Evolutionary conservation across 1,140 invertebrate genomes (phyloP).

Genomic region (Conus ventricosus): DNA sequence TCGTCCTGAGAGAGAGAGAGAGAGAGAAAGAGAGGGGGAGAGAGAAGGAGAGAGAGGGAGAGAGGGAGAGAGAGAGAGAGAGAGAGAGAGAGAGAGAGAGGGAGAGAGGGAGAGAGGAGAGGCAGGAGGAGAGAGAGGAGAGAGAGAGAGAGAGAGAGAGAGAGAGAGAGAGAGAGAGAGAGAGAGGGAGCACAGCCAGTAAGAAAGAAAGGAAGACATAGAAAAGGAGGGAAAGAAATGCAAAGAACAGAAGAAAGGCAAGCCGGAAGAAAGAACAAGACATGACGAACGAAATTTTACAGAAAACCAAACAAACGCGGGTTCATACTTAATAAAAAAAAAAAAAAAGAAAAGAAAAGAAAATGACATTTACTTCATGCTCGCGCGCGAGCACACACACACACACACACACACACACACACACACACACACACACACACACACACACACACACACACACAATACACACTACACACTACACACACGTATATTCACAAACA

Average conservation of each 20-base stretch:
- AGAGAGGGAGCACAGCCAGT: neutral
- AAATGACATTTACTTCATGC: neutral
- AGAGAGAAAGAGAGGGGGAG: neutral
- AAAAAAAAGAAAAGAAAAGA: neutral
- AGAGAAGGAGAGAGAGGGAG: neutral
- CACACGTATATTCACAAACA: too few species aligned
- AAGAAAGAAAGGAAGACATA: neutral
- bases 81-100: conserved; percentile 7
- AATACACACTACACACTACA: too few species aligned
- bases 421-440: too few species aligned
- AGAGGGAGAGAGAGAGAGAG: conserved; percentile 6
- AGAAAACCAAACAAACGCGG: neutral
- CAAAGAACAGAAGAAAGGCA: neutral
- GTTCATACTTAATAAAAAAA: neutral
- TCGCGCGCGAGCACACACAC: too few species aligned
- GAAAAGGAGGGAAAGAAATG: neutral
- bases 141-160: conserved; percentile 12
- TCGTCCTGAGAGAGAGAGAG: neutral
- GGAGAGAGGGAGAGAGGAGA: too few species aligned
- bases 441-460: too few species aligned
- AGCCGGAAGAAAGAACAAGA: neutral
- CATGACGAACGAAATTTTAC: too few species aligned
- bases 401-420: too few species aligned
- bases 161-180: conserved; percentile 7
- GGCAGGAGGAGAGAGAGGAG: neutral